These are phyloP conservation scores for Mus minutoides DNA, from an alignment of 2,797 vertebrate genomes.

Conservation along the genomic window DNA sequence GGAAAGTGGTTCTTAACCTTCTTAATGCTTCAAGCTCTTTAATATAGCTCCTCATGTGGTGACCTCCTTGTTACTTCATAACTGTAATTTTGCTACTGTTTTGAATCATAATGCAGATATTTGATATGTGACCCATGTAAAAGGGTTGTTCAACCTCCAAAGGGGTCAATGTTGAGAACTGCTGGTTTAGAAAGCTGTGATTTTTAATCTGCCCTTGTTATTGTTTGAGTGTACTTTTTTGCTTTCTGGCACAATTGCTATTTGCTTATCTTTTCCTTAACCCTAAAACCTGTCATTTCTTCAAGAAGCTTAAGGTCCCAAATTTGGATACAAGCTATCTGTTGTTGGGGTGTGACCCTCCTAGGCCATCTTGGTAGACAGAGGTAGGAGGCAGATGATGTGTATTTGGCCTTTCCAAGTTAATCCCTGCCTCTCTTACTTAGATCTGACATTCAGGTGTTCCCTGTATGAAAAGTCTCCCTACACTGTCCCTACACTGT, in stretches of 20 bases:
- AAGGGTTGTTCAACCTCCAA: neutral
- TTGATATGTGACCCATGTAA: neutral
- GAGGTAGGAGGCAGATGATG: neutral
- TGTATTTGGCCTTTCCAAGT: neutral
- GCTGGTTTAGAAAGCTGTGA: neutral
- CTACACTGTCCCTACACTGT: neutral
- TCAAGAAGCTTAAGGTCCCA: conserved; percentile 41
- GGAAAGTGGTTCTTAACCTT: neutral
- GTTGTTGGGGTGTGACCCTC: neutral
- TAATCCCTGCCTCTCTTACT: conserved; percentile 10
- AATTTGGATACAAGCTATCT: neutral
- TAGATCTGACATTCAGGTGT: neutral
- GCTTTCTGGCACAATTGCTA: conserved; percentile 31
- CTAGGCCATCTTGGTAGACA: neutral
- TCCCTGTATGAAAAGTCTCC: neutral
- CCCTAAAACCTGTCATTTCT: conserved; percentile 27
- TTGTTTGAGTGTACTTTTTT: conserved; percentile 35
- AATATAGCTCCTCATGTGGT: neutral
- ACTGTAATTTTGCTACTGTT: neutral
- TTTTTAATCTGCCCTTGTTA: conserved; percentile 28
- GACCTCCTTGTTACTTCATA: neutral
- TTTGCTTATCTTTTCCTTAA: conserved; percentile 42
- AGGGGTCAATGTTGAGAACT: neutral
- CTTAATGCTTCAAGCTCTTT: neutral
- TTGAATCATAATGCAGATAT: neutral